Conservation (phyloP, 2,797 vertebrate species). For the Rhinichthys osculus region DNA sequence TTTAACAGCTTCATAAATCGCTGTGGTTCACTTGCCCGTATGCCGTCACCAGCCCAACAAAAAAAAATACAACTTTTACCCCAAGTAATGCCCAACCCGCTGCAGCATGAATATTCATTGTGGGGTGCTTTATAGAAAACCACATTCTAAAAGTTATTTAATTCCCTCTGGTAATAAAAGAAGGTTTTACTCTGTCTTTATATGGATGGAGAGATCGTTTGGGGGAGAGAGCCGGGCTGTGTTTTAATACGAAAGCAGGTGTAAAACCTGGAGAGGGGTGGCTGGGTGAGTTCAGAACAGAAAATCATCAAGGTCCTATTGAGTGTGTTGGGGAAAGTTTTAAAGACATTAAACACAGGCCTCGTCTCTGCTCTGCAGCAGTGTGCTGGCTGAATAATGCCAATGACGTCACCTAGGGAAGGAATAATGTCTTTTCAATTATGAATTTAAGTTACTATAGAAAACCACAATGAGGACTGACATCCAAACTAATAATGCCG, state of each 20-base stretch:
- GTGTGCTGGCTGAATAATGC: conserved; percentile 19
- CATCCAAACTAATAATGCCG: conserved; percentile 40
- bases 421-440: conserved; percentile 16
- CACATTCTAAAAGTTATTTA: conserved; percentile 65
- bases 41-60: conserved; percentile 21
- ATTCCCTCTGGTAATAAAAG: conserved; percentile 67
- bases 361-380: neutral
- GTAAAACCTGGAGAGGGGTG: conserved; percentile 51
- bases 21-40: conserved; percentile 30
- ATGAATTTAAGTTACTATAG: conserved; percentile 26
- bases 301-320: conserved; percentile 45
- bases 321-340: conserved; percentile 25
- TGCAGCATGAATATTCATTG: conserved; percentile 68
- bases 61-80: conserved; percentile 54
- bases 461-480: conserved; percentile 28
- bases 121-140: conserved; percentile 66
- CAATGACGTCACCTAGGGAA: conserved; percentile 2
- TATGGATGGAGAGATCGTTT: conserved; percentile 26
- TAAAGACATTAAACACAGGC: conserved; percentile 33
- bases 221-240: neutral
- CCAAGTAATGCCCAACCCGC: conserved; percentile 52
- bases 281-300: conserved; percentile 61
- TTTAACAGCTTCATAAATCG: conserved; percentile 75
- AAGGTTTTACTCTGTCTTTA: conserved; percentile 61
- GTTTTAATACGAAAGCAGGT: conserved; percentile 58